Evolutionary conservation across 2,888 invertebrate species (phyloP), one percentile per base, ranked within the genome.

Genomic region (Copidosoma aretas): DNA sequence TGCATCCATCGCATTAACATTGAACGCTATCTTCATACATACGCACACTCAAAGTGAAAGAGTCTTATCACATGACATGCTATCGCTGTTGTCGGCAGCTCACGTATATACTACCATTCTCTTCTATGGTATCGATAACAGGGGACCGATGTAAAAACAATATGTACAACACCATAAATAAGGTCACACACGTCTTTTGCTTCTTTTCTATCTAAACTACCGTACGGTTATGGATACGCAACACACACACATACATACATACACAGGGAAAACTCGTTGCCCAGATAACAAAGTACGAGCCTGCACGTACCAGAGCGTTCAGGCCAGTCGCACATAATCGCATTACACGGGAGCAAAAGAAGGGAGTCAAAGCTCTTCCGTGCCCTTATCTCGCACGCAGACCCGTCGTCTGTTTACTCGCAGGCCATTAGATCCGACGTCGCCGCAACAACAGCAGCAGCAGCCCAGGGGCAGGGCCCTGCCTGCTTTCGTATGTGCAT

Each of bases 341-440:
- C 57, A 67, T 67, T 67, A 67, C 15, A 49, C 53, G 53, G 22
- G 15, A n/a, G n/a, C 17, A 2, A 21, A 15, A 19, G 24, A 51
- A 32, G 19, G 49, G 22, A 14, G 46, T 10, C 39, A 15, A 32
- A 32, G 32, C 32, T 5, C 3, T 32, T 8, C n/a, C 24, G 51
- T 57, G 52, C 61, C 57, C 49, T 51, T 67, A 46, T 46, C 32
- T 32, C 32, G 32, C 32, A 46, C 43, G 43, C 17, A 46, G 14
- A 46, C 4, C 4, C 57, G 14, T n/a, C 51, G 51, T 3, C 32
- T 63, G 25, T 68, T 68, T 68, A 63, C 67, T 63, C 53, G 25
- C 63, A 62, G 67, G 49, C 67, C 67, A 68, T 68, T 68, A 68
- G 54, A 21, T 61, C 51, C 19, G 17, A 51, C 61, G 60, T 49